Conservation (phyloP, 2,797 vertebrate genomes). For the Podarcis lilfordi region DNA sequence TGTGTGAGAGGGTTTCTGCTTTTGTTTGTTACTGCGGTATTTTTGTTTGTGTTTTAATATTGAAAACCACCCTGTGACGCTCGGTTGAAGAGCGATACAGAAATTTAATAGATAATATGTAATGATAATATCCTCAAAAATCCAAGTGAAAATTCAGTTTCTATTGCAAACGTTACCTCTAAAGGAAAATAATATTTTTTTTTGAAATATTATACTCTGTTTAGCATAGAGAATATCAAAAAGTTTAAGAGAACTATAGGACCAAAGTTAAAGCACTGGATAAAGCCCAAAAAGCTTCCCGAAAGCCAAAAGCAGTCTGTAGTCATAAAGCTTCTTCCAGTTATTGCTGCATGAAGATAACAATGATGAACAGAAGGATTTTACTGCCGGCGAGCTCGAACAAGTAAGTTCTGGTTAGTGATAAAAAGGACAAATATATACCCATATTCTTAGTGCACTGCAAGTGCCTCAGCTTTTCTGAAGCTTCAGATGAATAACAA, state of each 20-base stretch:
- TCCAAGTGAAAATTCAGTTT: background rate
- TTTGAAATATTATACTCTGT: slow-evolving; percentile 8
- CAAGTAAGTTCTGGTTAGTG: slow-evolving; percentile 32
- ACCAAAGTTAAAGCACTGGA: slow-evolving; percentile 30
- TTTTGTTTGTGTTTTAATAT: no score
- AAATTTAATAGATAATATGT: no score
- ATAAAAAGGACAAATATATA: slow-evolving; percentile 33
- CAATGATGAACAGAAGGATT: slow-evolving; percentile 38
- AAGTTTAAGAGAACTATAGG: slow-evolving; percentile 17
- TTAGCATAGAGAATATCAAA: slow-evolving; percentile 33
- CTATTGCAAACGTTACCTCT: background rate
- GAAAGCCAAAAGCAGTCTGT: slow-evolving; percentile 28
- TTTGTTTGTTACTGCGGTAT: no score
- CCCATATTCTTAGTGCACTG: background rate
- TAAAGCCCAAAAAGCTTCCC: background rate
- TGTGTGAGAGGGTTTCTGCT: no score
- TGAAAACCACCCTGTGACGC: no score
- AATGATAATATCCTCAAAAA: background rate
- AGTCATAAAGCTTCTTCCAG: slow-evolving; percentile 19
- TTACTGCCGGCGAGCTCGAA: slow-evolving; percentile 44
- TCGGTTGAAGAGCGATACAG: no score
- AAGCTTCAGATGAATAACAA: slow-evolving; percentile 27
- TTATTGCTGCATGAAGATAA: slow-evolving; percentile 31
- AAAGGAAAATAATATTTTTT: background rate
- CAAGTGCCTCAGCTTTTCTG: background rate